Conservation (phyloP, 2,888 invertebrate species). For the Meiosimyza decipiens region DNA sequence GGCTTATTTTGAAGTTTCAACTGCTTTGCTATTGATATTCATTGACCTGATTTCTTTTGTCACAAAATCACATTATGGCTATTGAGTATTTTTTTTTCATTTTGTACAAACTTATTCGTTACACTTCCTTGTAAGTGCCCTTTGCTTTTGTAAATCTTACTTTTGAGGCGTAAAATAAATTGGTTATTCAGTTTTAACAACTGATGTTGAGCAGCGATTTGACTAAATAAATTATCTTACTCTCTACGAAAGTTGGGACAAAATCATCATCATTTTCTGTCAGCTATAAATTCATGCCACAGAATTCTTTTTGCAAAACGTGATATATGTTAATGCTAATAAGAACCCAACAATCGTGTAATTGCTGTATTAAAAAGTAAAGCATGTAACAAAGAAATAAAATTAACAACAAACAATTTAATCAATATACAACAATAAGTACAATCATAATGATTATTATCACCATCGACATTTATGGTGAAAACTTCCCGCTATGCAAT, state of each 20-base stretch:
- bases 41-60: conserved; percentile 11
- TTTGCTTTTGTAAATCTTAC: too few relatives aligned
- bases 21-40: conserved; percentile 4
- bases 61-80: conserved; percentile 3
- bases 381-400: background rate
- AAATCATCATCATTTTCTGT: too few relatives aligned
- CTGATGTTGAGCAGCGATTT: too few relatives aligned
- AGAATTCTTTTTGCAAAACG: too few relatives aligned
- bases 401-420: conserved; percentile 22
- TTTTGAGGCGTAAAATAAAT: too few relatives aligned
- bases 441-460: conserved; percentile 30
- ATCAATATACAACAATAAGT: conserved; percentile 18
- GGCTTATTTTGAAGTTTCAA: background rate
- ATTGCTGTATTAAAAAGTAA: too few relatives aligned
- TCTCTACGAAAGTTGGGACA: too few relatives aligned
- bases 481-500: background rate
- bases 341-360: too few relatives aligned
- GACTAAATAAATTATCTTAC: too few relatives aligned
- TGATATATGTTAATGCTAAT: too few relatives aligned
- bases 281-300: too few relatives aligned
- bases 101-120: conserved; percentile 3
- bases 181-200: too few relatives aligned
- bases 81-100: background rate
- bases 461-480: conserved; percentile 11
- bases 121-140: background rate